These are phyloP conservation scores for Gouania willdenowi DNA, from an alignment of 2,797 vertebrate genomes.

Conservation along the genomic window DNA sequence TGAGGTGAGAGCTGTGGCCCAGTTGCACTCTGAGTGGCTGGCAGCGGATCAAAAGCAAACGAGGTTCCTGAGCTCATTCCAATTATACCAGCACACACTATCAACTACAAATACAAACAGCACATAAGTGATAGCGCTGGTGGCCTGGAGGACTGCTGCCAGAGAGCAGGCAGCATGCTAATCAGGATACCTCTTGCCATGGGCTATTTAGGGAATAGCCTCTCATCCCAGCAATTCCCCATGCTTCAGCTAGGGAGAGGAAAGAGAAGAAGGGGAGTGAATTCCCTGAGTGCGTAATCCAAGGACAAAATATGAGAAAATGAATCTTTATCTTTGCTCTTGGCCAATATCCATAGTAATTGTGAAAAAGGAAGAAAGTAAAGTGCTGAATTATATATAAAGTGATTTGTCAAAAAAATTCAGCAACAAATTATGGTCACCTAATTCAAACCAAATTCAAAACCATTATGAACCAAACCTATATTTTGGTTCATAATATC, in stretches of 20 bases:
- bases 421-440: conserved; percentile 34
- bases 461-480: no score
- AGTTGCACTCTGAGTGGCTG: conserved; percentile 76
- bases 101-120: conserved; percentile 86
- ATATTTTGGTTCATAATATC: no score
- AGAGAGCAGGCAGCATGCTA: conserved; percentile 80
- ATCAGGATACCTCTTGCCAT: conserved; percentile 84
- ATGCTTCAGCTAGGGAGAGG: conserved; percentile 65
- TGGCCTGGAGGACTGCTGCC: conserved; percentile 80
- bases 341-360: conserved; percentile 81
- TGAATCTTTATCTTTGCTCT: conserved; percentile 81
- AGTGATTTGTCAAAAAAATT: conserved; percentile 53
- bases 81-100: conserved; percentile 81
- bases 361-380: conserved; percentile 50
- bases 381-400: conserved; percentile 66
- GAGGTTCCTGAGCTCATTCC: conserved; percentile 79
- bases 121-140: conserved; percentile 82
- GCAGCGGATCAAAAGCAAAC: conserved; percentile 82
- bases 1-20: conserved; percentile 75
- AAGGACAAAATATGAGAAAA: conserved; percentile 83
- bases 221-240: conserved; percentile 80
- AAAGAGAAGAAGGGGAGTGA: conserved; percentile 69
- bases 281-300: conserved; percentile 73
- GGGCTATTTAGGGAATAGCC: conserved; percentile 83
- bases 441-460: no score